Conservation (phyloP, 1,140 invertebrate species). For the Teleopsis dalmanni region DNA sequence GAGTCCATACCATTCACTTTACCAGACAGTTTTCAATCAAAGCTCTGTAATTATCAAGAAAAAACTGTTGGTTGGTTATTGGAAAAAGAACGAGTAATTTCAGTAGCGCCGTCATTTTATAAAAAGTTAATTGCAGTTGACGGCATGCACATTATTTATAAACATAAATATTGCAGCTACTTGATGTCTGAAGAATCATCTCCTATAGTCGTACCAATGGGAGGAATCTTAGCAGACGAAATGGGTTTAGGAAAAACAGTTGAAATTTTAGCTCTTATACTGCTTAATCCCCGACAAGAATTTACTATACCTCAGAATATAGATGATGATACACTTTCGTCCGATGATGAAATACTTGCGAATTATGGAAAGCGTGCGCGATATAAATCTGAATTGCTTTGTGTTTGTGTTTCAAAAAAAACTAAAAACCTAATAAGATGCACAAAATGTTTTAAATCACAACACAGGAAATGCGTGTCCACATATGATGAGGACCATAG, state of each 20-base stretch:
- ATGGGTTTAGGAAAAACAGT: slow-evolving; percentile 82
- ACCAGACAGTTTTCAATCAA: slow-evolving; percentile 27
- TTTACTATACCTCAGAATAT: not conserved
- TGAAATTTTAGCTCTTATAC: slow-evolving; percentile 63
- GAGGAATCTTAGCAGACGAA: slow-evolving; percentile 76
- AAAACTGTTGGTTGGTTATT: slow-evolving; percentile 66
- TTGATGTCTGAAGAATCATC: slow-evolving; percentile 37
- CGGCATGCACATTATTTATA: slow-evolving; percentile 29
- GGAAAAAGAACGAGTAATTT: slow-evolving; percentile 43
- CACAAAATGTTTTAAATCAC: slow-evolving; percentile 21
- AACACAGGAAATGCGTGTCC: slow-evolving; percentile 24
- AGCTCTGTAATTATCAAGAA: slow-evolving; percentile 59
- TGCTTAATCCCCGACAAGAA: slow-evolving; percentile 51
- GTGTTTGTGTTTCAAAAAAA: slow-evolving; percentile 17
- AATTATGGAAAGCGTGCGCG: not conserved
- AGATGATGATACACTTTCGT: too few relatives aligned
- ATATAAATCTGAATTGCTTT: slow-evolving; percentile 14
- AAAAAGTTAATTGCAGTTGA: slow-evolving; percentile 16
- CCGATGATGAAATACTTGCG: not conserved
- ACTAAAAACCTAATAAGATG: slow-evolving; percentile 2
- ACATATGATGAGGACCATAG: not conserved
- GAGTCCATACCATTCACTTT: not conserved
- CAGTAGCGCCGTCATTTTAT: slow-evolving; percentile 18
- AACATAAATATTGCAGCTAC: slow-evolving; percentile 48
- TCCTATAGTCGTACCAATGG: slow-evolving; percentile 44